Conservation (phyloP, 2,113 vertebrate genomes). For the Peromyscus californicus region DNA sequence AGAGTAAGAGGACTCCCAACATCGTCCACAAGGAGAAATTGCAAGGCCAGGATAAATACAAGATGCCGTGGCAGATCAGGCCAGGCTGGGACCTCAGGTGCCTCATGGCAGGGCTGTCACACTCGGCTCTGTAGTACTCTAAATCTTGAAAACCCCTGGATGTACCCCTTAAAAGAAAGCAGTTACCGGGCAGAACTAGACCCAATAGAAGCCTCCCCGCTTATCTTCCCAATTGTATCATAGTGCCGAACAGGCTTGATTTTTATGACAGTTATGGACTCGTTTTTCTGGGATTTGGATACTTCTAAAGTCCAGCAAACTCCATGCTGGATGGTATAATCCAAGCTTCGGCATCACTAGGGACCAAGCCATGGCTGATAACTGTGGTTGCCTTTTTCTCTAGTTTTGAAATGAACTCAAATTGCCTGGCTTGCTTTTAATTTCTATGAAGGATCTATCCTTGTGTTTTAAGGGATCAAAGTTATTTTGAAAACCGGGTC, state of each 20-base stretch:
- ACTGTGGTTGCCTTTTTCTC: constrained; percentile 85
- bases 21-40: constrained; percentile 94
- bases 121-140: constrained; percentile 80
- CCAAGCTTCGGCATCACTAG: constrained; percentile 61
- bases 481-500: neutral
- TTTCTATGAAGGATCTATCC: constrained; percentile 60
- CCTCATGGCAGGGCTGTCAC: neutral
- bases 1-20: constrained; percentile 94
- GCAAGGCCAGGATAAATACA: constrained; percentile 96
- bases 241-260: constrained; percentile 88
- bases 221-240: constrained; percentile 77
- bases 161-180: neutral
- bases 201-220: neutral
- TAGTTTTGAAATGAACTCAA: constrained; percentile 25
- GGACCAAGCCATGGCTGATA: constrained; percentile 72
- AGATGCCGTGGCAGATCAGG: constrained; percentile 95
- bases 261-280: constrained; percentile 11
- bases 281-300: constrained; percentile 34
- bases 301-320: neutral
- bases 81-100: neutral
- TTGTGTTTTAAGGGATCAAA: constrained; percentile 10
- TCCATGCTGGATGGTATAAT: constrained; percentile 55
- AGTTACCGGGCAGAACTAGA: neutral
- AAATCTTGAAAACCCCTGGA: constrained; percentile 65
- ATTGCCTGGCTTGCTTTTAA: neutral